Base-by-base conservation (phyloP, 2,888 invertebrate species). In the Dione vanillae region DNA sequence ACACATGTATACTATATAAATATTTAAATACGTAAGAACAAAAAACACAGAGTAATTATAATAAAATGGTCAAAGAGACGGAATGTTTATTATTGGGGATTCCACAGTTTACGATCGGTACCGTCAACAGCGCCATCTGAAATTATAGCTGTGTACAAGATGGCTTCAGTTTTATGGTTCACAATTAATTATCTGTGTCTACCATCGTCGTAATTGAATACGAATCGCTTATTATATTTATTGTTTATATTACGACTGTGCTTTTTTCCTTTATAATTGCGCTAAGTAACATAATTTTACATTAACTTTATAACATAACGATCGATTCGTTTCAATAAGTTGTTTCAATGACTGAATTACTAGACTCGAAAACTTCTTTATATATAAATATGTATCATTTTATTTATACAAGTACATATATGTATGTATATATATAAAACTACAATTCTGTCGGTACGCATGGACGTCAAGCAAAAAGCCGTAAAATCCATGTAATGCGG, bases 71-170 rank as follows among this genome's bases (percentile, higher is more conserved):
- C 52, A 54, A 54, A 45, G 54, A 61, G 62, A 62, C 20, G 67
- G 61, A 54, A 84, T 76, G 81, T 69, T 69, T 69, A 62, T 69
- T 62, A 69, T 62, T 69, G 54, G 62, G 79, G 81, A 86, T 86
- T 84, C 82, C 82, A 78, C 71, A 73, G 79, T 86, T 88, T 85
- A 87, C 84, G 84, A 85, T 74, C 78, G 77, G 79, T 79, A 78
- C 76, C 74, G 78, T 78, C 74, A 37, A 67, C 69, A 67, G 61
- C 67, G 49, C 52, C 70, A 67, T 67, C 51, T 67, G 45, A 69
- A 35, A 45, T 68, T 43, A 61, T 54, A 54, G 49, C 58, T 35
- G 14, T 61, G 45, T 37, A 54, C 62, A 64, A 54, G 62, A 69
- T 47, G 62, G 62, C 54, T 64, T 43, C 35, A 69, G 45, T 64